Evolutionary conservation across 2,113 vertebrate genomes (phyloP), one percentile per base, ranked within the genome.

Genomic region (Cinclus mexicanus): DNA sequence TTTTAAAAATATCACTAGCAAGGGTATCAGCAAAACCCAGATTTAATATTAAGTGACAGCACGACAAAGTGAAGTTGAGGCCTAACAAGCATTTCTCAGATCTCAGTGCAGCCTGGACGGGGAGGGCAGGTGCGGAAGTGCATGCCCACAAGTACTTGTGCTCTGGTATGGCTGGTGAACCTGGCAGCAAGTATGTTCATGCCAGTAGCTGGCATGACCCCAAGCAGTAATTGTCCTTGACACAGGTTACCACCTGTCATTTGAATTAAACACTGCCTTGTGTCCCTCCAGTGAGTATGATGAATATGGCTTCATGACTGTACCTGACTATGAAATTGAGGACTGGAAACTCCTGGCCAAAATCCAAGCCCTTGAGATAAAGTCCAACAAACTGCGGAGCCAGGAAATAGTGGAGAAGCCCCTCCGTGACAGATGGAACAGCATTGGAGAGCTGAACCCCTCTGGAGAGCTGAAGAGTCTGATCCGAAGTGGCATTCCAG

Each of bases 361-460:
- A 98, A 99, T 99, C 92, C 99, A 99, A 94, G 98, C 98, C 0
- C 96, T 99, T 74, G 99, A 99, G 96, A 98, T 99, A 76, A 98
- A 98, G 53, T 99, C 98, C 49, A 98, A 98, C 94, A 98, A 99
- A 82, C 98, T 99, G 83, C 95, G 98, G 94, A 97, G 97, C 46
- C 98, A 99, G 37, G 98, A 98, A 14, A 96, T 95, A 1, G 94
- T 96, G 16, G 98, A 99, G 77, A 98, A 96, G 76, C 96, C 98
- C 3, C 97, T 98, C 71, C 85, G 96, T 85, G 97, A 97, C 41
- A 98, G 98, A 81, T 99, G 99, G 99, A 98, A 98, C 8, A 97
- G 97, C 21, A 97, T 98, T 71, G 97, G 98, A 1, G 98, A 98
- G 14, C 97, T 99, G 17, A 84, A 83, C 9, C 97, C 97, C 8